Conservation (phyloP, 2,888 invertebrate genomes). For the Drosophila putrida region DNA sequence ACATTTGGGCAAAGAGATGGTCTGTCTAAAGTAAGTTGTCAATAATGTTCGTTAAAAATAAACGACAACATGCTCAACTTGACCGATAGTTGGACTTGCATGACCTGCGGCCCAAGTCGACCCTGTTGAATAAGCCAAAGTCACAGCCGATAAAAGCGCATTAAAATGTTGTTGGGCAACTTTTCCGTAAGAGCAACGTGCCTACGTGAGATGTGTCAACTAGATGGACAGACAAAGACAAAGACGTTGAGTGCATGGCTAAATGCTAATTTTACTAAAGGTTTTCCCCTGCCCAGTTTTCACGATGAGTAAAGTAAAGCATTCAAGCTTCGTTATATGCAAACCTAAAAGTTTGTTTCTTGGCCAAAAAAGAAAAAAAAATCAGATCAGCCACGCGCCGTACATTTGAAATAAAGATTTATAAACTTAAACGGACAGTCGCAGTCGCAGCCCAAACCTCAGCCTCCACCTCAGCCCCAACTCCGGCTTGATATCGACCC, state of each 20-base stretch:
- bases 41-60: conserved; percentile 19
- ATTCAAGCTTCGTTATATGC: conserved; percentile 14
- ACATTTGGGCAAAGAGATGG: background rate
- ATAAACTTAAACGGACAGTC: conserved; percentile 28
- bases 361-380: conserved; percentile 15
- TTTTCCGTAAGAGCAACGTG: conserved; percentile 22
- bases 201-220: conserved; percentile 58
- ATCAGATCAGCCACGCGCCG: conserved; percentile 60
- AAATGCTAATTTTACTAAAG: conserved; percentile 32
- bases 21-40: conserved; percentile 44
- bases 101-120: conserved; percentile 59
- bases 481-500: conserved; percentile 3
- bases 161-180: conserved; percentile 32
- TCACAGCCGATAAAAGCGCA: conserved; percentile 39
- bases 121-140: conserved; percentile 54
- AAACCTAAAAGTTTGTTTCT: conserved; percentile 8
- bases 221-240: background rate
- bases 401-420: conserved; percentile 25
- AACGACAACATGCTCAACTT: conserved; percentile 65
- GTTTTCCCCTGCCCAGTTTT: conserved; percentile 20
- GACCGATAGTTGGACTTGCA: conserved; percentile 64
- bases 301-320: background rate
- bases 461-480: background rate
- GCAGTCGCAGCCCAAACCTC: background rate
- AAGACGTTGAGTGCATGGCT: conserved; percentile 14